These are phyloP conservation scores for Drosophila tristis DNA, from an alignment of 1,140 invertebrate genomes.

Conservation along the genomic window DNA sequence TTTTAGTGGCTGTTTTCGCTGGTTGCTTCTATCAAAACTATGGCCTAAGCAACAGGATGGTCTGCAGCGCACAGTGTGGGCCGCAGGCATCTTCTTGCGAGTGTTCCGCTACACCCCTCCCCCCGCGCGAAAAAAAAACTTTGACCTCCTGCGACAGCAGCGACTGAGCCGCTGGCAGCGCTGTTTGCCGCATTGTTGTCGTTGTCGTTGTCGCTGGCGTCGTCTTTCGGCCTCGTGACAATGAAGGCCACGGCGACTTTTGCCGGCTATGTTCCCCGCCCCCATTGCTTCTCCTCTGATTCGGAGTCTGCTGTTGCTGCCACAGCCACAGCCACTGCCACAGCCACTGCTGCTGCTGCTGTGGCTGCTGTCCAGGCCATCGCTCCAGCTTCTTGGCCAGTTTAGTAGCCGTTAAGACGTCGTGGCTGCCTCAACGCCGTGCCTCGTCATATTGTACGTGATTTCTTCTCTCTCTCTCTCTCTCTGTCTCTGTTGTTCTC, in stretches of 20 bases:
- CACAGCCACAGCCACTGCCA: no score
- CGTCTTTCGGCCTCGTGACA: slow-evolving; percentile 42
- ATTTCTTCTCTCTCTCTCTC: not conserved
- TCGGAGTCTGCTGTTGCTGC: slow-evolving; percentile 6
- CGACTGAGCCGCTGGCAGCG: slow-evolving; percentile 14
- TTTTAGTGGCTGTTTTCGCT: no score
- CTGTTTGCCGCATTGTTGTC: slow-evolving; percentile 3
- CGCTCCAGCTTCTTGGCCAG: slow-evolving; percentile 67
- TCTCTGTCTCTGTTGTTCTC: no score
- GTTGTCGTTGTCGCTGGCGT: slow-evolving; percentile 1
- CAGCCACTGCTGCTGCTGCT: not conserved
- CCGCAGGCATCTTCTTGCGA: slow-evolving; percentile 5
- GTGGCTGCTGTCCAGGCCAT: slow-evolving; percentile 27
- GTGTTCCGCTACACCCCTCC: not conserved
- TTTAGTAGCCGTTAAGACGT: slow-evolving; percentile 83
- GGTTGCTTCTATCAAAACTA: no score
- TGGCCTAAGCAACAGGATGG: slow-evolving; percentile 28
- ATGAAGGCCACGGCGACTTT: slow-evolving; percentile 75
- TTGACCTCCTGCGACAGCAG: slow-evolving; percentile 50
- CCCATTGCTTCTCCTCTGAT: slow-evolving; percentile 7
- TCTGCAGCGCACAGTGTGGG: not conserved
- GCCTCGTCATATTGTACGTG: slow-evolving; percentile 8
- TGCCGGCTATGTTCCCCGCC: slow-evolving; percentile 51
- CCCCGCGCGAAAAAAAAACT: slow-evolving; percentile 17
- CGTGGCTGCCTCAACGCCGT: slow-evolving; percentile 70